Percentiles rank a stretch among this genome's conserved stretches.
phyloP scores from a whole-genome alignment of 2,113 vertebrate genomes.

The Urocolius indicus region DNA sequence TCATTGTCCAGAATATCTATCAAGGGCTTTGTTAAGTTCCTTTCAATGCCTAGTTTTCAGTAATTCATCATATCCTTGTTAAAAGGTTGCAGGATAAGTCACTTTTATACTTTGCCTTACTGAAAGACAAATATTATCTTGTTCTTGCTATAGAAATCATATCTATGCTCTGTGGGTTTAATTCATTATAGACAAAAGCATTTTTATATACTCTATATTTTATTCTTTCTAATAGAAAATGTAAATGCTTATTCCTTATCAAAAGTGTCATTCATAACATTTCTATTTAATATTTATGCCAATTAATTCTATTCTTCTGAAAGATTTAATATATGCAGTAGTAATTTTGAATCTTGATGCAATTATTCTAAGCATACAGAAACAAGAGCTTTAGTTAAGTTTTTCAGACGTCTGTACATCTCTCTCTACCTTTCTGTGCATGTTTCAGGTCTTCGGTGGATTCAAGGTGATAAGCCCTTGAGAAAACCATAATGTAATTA shows the following conservation, averaged over 20 bases:
- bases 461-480: constrained; percentile 73
- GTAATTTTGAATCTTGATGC: not conserved
- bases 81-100: not conserved
- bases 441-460: constrained; percentile 6
- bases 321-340: not conserved
- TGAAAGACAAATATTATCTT: constrained; percentile 20
- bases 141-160: not conserved
- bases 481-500: constrained; percentile 64
- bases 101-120: not conserved
- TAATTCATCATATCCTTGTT: not conserved
- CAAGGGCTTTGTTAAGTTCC: not conserved
- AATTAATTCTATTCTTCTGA: not conserved
- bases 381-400: not conserved
- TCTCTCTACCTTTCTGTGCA: not conserved
- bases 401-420: not conserved
- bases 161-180: not conserved
- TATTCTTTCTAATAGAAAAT: constrained; percentile 9
- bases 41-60: not conserved
- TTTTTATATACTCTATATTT: not conserved
- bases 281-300: not conserved
- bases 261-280: not conserved
- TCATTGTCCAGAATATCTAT: not conserved
- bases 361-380: not conserved
- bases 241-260: not conserved
- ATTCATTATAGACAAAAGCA: not conserved